Evolutionary conservation across 2,797 vertebrate species (phyloP).

Genomic region (Mormyrus hasselquistii): DNA sequence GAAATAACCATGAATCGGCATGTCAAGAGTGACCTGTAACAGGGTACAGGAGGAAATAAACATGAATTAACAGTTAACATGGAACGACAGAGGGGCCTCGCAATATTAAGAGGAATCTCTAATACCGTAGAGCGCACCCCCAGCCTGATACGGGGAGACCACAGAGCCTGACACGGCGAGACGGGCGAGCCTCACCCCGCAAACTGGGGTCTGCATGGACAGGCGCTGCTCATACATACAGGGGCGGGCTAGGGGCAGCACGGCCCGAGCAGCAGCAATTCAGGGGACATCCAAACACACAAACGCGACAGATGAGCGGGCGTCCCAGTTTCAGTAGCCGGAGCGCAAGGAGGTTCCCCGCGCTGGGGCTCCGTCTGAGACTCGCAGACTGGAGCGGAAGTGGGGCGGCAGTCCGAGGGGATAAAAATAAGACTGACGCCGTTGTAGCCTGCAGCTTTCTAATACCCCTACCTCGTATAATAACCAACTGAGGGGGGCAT

Average conservation of each 20-base stretch:
- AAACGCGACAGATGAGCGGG: background rate
- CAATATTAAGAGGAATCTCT: background rate
- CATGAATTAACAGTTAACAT: background rate
- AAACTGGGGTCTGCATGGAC: background rate
- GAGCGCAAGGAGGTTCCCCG: background rate
- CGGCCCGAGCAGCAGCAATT: background rate
- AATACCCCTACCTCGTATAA: background rate
- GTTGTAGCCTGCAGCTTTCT: constrained; percentile 37
- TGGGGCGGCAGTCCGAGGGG: constrained; percentile 37
- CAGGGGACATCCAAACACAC: background rate
- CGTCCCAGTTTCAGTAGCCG: background rate
- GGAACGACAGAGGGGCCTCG: background rate
- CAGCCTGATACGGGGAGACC: background rate
- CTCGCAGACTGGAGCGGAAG: constrained; percentile 57
- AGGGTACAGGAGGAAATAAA: background rate
- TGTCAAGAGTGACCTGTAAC: background rate
- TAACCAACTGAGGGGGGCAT: background rate
- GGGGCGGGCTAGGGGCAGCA: background rate
- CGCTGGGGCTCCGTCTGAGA: constrained; percentile 44
- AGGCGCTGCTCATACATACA: background rate
- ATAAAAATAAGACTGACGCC: constrained; percentile 63
- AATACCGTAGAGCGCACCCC: background rate
- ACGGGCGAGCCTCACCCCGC: background rate
- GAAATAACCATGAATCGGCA: background rate
- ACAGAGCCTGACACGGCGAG: background rate